Percentiles rank a stretch among this genome's conserved stretches.
Evolutionary conservation across 2,888 invertebrate species (phyloP).

Genomic region (Amiota communis): DNA sequence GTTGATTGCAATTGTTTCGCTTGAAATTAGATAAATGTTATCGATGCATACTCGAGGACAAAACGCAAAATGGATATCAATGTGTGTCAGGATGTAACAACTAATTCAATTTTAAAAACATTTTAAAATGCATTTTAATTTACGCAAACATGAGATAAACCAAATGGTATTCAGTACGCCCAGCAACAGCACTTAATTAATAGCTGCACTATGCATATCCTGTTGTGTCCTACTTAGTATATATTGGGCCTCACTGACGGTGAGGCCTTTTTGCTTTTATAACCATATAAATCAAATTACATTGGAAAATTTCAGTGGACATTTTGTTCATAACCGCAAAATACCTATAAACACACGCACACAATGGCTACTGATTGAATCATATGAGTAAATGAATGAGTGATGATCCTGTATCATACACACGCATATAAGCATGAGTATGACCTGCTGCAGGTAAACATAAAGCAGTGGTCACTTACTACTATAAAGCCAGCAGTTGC

Average conservation of each 20-base stretch:
- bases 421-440: not conserved
- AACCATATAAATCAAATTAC: constrained; percentile 58
- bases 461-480: not conserved
- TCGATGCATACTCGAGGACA: constrained; percentile 12
- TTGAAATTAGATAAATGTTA: not conserved
- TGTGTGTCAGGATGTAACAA: constrained; percentile 36
- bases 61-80: constrained; percentile 23
- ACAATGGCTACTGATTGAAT: constrained; percentile 64
- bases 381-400: constrained; percentile 41
- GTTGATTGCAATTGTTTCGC: constrained; percentile 46
- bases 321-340: constrained; percentile 63
- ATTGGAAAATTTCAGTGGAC: constrained; percentile 44
- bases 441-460: constrained; percentile 10
- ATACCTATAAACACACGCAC: constrained; percentile 51
- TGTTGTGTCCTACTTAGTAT: not conserved
- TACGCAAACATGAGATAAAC: not conserved
- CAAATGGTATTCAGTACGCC: not conserved
- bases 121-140: constrained; percentile 13
- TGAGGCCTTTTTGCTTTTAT: not conserved
- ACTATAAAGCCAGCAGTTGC: not conserved
- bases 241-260: not conserved
- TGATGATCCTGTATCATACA: not conserved
- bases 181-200: constrained; percentile 50
- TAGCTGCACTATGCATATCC: constrained; percentile 41
- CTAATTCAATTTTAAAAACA: constrained; percentile 53